Base-by-base conservation (phyloP, 2,888 invertebrate species). In the Physocephala rufipes region DNA sequence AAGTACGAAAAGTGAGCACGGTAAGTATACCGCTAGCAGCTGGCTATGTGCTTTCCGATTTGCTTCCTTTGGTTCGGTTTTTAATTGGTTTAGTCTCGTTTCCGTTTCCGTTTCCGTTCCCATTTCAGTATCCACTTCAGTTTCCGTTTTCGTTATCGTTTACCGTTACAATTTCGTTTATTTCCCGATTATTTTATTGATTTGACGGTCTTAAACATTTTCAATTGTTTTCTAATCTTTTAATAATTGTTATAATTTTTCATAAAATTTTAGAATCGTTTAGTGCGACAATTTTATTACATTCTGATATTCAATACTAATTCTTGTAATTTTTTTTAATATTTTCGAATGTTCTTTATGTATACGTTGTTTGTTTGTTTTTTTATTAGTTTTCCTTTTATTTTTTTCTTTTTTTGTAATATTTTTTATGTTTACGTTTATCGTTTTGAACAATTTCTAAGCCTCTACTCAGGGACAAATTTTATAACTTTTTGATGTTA, bases 1-100 rank as follows among this genome's bases (percentile, higher is more conserved):
- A 91, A 89, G 90, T 91, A 85, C 92, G 95, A 89, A 96, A 95
- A 93, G 95, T 95, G 90, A 94, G 94, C 91, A 92, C 94, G 91
- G 93, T 94, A 92, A 93, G 93, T 93, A 89, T 85, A 36, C 36
- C 36, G 36, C 36, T 80, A 78, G 87, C 81, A 84, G 78, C 81
- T 81, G 79, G 80, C 80, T 79, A 78, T 79, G 78, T 78, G 79
- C 78, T 79, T 80, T 76, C 70, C 78, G 79, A 79, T 76, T 69
- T 75, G 77, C 71, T 77, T 78, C 76, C 67, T 74, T 76, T 74
- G 30, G 71, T 71, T 76, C 76, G 63, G 4, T 36, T 36, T 7
- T 73, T 69, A 71, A 70, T 55, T 13, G 63, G 49, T 65, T 66
- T 19, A 55, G 24, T 72, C 36, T 63, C 58, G 51, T 73, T 71